These are phyloP conservation scores for Atethmia centrago DNA, from an alignment of 2,888 invertebrate species.

Conservation along the genomic window DNA sequence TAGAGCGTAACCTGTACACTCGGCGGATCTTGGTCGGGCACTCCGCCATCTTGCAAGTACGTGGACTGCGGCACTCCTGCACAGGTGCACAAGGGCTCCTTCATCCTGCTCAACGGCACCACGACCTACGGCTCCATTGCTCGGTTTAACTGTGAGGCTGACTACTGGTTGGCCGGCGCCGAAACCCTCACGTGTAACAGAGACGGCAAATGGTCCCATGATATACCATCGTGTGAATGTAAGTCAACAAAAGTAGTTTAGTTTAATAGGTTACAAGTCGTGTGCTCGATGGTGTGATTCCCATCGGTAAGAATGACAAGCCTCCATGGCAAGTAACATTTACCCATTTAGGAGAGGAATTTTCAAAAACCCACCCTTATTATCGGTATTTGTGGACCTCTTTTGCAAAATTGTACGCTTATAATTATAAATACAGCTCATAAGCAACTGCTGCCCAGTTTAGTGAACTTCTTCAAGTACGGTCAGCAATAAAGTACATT, in stretches of 20 bases:
- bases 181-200: constrained; percentile 94
- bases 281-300: no score
- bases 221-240: constrained; percentile 96
- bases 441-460: no score
- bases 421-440: no score
- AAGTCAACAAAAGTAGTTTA: constrained; percentile 76
- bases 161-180: constrained; percentile 95
- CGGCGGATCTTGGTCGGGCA: constrained; percentile 96
- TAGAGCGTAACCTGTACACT: constrained; percentile 95
- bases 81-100: constrained; percentile 94
- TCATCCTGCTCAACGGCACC: constrained; percentile 93
- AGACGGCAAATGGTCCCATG: constrained; percentile 96
- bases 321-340: neutral
- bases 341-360: neutral
- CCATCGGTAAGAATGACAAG: no score
- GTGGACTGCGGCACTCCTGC: constrained; percentile 96
- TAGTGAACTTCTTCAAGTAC: no score
- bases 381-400: no score
- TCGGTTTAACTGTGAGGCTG: constrained; percentile 94
- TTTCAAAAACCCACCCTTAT: neutral
- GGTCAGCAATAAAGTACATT: no score
- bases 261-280: neutral
- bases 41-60: constrained; percentile 95
- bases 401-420: no score
- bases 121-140: constrained; percentile 95